Evolutionary conservation across 2,797 vertebrate genomes (phyloP).

Genomic region (Karalla daura): DNA sequence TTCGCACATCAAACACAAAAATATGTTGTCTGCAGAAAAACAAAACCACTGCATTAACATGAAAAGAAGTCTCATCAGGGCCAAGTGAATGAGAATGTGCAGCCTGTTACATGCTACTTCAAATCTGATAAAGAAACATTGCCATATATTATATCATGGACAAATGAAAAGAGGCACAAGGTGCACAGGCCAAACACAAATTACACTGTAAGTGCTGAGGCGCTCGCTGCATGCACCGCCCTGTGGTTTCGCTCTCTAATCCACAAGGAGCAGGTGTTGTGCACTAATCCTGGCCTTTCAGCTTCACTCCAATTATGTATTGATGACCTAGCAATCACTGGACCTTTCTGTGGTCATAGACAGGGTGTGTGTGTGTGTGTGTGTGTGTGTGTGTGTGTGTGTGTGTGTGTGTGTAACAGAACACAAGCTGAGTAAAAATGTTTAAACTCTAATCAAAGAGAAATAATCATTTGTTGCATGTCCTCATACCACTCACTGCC

Average conservation of each 20-base stretch:
- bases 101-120: constrained; percentile 19
- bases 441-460: constrained; percentile 14
- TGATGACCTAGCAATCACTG: constrained; percentile 74
- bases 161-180: constrained; percentile 5
- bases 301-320: constrained; percentile 70
- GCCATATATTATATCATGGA: constrained; percentile 28
- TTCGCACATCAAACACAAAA: constrained; percentile 64
- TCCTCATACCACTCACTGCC: background rate
- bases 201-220: background rate
- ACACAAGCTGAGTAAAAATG: background rate
- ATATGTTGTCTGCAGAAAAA: constrained; percentile 25
- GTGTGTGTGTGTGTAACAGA: background rate
- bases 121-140: constrained; percentile 38
- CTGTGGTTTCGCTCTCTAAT: constrained; percentile 62
- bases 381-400: background rate
- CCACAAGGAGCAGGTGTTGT: constrained; percentile 71
- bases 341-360: constrained; percentile 31
- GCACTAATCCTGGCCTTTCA: constrained; percentile 72
- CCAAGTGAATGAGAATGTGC: background rate
- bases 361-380: background rate
- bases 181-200: background rate
- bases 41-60: constrained; percentile 36
- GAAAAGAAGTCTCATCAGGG: constrained; percentile 34
- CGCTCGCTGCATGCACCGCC: constrained; percentile 23
- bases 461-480: background rate